Evolutionary conservation across 2,888 invertebrate species (phyloP).

Genomic region (Chrysopilus asiliformis): DNA sequence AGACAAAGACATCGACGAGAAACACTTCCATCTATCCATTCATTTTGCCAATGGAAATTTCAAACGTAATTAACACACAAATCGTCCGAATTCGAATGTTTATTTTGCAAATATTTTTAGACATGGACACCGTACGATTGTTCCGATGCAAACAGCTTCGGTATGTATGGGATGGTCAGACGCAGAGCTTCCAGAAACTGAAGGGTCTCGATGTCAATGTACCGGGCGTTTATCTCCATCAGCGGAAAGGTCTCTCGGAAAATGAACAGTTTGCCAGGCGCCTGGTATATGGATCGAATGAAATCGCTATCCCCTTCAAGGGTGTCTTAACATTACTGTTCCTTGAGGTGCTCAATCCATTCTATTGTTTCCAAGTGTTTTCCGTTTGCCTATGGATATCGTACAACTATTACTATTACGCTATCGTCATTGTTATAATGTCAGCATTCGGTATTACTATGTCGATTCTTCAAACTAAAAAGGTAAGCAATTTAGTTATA

Average conservation of each 20-base stretch:
- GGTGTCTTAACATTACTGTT: conserved; percentile 57
- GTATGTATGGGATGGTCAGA: conserved; percentile 64
- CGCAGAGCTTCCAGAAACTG: conserved; percentile 53
- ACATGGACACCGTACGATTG: conserved; percentile 44
- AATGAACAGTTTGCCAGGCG: conserved; percentile 39
- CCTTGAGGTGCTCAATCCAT: conserved; percentile 80
- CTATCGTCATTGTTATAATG: conserved; percentile 72
- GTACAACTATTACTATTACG: conserved; percentile 84
- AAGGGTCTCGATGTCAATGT: conserved; percentile 52
- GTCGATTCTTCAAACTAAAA: conserved; percentile 71
- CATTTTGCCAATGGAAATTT: conserved; percentile 32
- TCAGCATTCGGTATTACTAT: conserved; percentile 71
- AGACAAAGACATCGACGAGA: conserved; percentile 20
- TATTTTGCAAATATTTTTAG: conserved; percentile 28
- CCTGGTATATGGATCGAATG: conserved; percentile 69
- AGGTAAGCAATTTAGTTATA: too few relatives aligned
- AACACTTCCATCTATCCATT: conserved; percentile 26
- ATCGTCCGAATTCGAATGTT: not conserved
- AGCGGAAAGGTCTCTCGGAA: conserved; percentile 25
- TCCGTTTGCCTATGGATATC: conserved; percentile 80
- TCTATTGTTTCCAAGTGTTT: conserved; percentile 90
- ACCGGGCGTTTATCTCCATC: conserved; percentile 29
- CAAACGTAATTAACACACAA: conserved; percentile 26
- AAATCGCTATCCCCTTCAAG: conserved; percentile 68
- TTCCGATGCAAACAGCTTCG: conserved; percentile 75